Base-by-base conservation (phyloP, 2,888 invertebrate genomes). In the Furcula furcula region DNA sequence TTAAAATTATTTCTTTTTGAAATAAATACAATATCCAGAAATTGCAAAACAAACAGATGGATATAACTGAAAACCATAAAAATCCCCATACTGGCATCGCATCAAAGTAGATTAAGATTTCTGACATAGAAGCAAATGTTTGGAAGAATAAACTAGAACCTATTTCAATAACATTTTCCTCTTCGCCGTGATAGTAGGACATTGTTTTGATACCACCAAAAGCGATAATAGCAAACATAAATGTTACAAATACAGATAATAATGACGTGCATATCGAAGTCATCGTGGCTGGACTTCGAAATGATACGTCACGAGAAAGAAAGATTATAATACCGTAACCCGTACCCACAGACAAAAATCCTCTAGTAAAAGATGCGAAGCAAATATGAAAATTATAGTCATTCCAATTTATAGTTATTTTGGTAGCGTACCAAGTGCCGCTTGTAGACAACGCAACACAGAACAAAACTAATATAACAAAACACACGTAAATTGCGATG, bases 261-360 rank as follows among this genome's bases (percentile, higher is more conserved):
- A 80, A 53, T 14, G 77, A 46, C 2, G 63, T 50, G n/a, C 70
- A 65, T 34, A 85, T 68, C 11, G 83, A 61, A 16, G 79, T 79
- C 77, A 83, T 86, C 10, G 76, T 79, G 1, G 84, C 79, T 15
- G 83, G 82, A 50, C 86, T 85, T 7, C 87, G 77, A 43, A 87
- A 86, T 1, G 76, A 52, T 6, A 67, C 70, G 29, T 81, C 76
- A 1, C 62, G 62, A 5, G 82, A 69, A 35, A 86, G 51, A 58
- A 65, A 78, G 7, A 67, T 41, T 27, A 82, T 60, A 12, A 87
- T 68, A 7, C 84, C 85, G 37, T 57, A 69, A 1, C 87, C 86
- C 14, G 75, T 59, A 5, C 84, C 81, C 7, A 77, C 43, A 7
- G 70, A 65, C 1, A 81, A 55, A 40, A 76, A 55, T 1, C 76